Base-by-base conservation (phyloP, 2,797 vertebrate genomes). In the Oreochromis mossambicus region DNA sequence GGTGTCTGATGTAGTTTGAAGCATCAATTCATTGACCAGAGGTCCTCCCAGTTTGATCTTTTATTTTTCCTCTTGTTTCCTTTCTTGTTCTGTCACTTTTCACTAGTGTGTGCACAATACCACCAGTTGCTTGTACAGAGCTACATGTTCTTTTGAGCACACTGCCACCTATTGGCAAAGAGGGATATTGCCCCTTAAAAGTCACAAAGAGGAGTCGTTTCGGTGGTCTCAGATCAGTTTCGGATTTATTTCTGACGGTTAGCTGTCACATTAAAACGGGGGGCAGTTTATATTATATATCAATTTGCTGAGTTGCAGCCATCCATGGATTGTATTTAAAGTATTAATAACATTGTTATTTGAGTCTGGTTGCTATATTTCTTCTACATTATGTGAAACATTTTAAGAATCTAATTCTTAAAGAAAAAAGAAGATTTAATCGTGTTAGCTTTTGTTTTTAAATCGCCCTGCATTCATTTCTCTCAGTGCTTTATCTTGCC, bases 331-430 rank as follows among this genome's bases (percentile, higher is more conserved):
- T 95, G 89, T 91, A 86, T 92, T 94, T 94, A 83, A 91, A 91
- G 91, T 93, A 90, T 63, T 63, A 63, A n/a, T 88, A 92, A 93
- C 93, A 93, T 89, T 92, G 93, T 95, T 91, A 93, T 94, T 87
- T 90, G 82, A 93, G 91, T 89, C 84, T 90, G 86, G 66, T 91
- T 78, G 66, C 89, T 78, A 84, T 88, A 81, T 92, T 85, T 86
- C 82, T 89, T 94, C 80, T 80, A 89, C 84, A 93, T 93, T 95
- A 90, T 89, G 88, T 92, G 86, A 85, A 88, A 85, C 83, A 87
- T 92, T 86, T 92, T 89, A 96, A 92, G 93, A 80, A 75, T 95
- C 92, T 94, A 93, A 96, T 97, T 96, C 97, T 97, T 50, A 17
- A 70, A 70, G 26, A 19, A 46, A 73, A 94, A 94, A 95, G 95